Conservation (phyloP, 37 sponge, comb jelly and placozoan genomes). For the Oscarella lobularis region DNA sequence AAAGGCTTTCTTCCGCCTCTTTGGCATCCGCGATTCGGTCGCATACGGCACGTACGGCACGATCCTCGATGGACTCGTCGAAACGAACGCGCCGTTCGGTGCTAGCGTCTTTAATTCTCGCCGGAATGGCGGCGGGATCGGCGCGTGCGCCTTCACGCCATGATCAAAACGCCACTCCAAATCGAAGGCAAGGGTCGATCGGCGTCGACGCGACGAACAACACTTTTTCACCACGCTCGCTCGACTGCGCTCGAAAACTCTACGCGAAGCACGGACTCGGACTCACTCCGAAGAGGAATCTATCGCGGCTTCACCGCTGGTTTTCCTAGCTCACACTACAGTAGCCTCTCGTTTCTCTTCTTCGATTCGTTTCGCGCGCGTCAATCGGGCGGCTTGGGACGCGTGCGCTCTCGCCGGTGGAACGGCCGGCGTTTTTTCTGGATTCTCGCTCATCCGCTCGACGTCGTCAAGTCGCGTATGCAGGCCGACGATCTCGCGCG, state of each 20-base stretch:
- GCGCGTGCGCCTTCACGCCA: constrained; percentile 40
- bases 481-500: too few relatives aligned
- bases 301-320: constrained; percentile 61
- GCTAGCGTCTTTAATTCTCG: constrained; percentile 37
- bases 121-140: constrained; percentile 31
- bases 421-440: constrained; percentile 1
- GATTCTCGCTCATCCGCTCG: constrained; percentile 65
- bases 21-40: background rate
- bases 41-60: background rate
- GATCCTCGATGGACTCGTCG: background rate
- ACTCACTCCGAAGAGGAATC: constrained; percentile 32
- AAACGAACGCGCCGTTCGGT: background rate
- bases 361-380: too few relatives aligned
- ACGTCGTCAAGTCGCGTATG: constrained; percentile 84
- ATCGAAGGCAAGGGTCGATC: constrained; percentile 28
- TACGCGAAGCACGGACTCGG: constrained; percentile 43
- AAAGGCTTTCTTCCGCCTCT: background rate
- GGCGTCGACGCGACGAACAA: too few relatives aligned
- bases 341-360: constrained; percentile 64
- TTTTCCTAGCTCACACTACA: constrained; percentile 8
- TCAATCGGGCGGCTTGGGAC: constrained; percentile 26
- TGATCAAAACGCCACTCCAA: constrained; percentile 68
- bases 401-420: background rate
- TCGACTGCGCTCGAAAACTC: background rate
- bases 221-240: too few relatives aligned